A percentile compares a stretch with the other conserved stretches of the same genome.
Conservation (phyloP, 1,140 invertebrate species). For the Yoshiicerus persimilis region DNA sequence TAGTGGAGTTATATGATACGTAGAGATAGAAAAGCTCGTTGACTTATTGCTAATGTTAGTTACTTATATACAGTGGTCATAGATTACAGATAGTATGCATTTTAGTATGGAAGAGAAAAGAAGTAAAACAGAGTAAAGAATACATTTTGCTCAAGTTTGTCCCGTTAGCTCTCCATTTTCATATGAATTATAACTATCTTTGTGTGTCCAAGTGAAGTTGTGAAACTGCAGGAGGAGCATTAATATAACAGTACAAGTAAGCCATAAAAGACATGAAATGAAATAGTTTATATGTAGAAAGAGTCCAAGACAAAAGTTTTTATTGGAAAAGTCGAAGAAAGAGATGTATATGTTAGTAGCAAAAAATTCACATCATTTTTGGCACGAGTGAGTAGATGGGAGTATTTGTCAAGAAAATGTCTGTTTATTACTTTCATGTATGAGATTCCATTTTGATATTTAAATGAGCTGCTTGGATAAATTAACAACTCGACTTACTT, state of each 20-base stretch:
- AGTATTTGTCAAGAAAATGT: slow-evolving; percentile 11
- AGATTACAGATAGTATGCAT: neutral
- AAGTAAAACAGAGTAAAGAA: neutral
- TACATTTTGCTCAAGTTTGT: neutral
- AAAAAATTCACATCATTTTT: slow-evolving; percentile 13
- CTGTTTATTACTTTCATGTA: slow-evolving; percentile 19
- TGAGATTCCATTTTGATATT: neutral
- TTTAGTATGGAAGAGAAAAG: neutral
- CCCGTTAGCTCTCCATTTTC: slow-evolving; percentile 5
- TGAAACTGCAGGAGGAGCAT: neutral
- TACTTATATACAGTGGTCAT: neutral
- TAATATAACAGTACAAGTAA: neutral
- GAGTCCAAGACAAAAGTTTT: slow-evolving; percentile 16
- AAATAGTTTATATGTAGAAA: neutral
- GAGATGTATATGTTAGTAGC: neutral
- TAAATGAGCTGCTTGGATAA: neutral
- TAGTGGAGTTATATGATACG: neutral
- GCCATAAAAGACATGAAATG: neutral
- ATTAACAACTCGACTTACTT: neutral
- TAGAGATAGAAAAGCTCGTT: neutral
- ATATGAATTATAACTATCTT: neutral
- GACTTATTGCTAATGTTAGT: slow-evolving; percentile 3
- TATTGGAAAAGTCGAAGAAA: neutral
- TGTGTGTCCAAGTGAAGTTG: neutral
- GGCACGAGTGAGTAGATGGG: slow-evolving; percentile 17